Conservation (phyloP, 2,888 invertebrate genomes). For the Venusia cambrica region DNA sequence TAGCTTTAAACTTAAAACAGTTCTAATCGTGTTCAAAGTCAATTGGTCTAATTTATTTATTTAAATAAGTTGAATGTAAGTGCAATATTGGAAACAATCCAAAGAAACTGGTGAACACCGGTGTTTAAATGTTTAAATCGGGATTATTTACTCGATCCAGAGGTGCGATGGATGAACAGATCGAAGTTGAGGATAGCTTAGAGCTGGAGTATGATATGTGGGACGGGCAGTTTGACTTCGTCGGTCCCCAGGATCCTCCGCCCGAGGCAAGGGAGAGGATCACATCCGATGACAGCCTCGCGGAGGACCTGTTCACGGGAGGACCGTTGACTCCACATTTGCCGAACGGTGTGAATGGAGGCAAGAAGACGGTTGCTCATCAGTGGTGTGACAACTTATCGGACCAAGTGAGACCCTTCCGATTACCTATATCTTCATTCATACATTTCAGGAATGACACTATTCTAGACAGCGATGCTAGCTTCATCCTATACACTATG, state of each 20-base stretch:
- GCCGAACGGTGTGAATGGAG: conserved; percentile 73
- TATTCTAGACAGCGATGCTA: too few relatives aligned
- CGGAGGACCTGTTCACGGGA: conserved; percentile 74
- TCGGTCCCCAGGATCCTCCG: conserved; percentile 81
- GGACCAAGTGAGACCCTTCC: conserved; percentile 78
- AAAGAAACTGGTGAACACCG: conserved; percentile 52
- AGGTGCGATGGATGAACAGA: conserved; percentile 67
- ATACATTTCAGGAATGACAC: too few relatives aligned
- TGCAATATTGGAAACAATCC: conserved; percentile 68
- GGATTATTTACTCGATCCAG: conserved; percentile 67
- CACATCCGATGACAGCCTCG: conserved; percentile 63
- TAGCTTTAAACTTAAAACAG: conserved; percentile 55
- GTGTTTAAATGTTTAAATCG: conserved; percentile 72
- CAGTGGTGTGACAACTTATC: conserved; percentile 82
- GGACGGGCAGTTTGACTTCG: conserved; percentile 94
- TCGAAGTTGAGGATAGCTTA: conserved; percentile 80
- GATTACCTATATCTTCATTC: not conserved
- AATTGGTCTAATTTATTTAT: conserved; percentile 42
- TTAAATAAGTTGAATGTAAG: conserved; percentile 40
- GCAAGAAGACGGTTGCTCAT: conserved; percentile 79
- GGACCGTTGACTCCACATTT: conserved; percentile 70
- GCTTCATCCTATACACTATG: too few relatives aligned
- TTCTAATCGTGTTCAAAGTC: conserved; percentile 65
- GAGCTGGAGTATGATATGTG: conserved; percentile 93
- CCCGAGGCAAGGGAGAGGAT: conserved; percentile 57